Evolutionary conservation across 2,113 vertebrate species (phyloP), one percentile per base, ranked within the genome.

Genomic region (human): DNA sequence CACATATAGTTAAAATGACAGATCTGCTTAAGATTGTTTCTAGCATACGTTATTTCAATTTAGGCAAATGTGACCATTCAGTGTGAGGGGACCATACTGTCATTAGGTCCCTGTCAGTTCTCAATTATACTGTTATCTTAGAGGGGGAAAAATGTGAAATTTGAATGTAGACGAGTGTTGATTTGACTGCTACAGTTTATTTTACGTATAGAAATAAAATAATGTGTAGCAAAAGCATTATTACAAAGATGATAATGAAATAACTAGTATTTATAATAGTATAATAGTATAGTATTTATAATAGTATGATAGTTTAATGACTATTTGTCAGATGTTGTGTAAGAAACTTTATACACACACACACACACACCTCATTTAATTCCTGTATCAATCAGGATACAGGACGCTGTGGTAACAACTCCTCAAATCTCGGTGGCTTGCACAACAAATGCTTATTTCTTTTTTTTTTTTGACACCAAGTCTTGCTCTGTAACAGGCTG

Each of bases 121-220:
- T 82, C 79, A 35, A 38, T 76, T 59, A 92, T 7, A 91, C 38
- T 94, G 20, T 16, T 87, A 35, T 73, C 86, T 92, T 73, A 38
- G 45, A 80, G 89, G 38, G 70, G 66, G 30, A 6, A 64, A 86
- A 82, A 70, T 57, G 66, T 88, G 43, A 93, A 79, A 75, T 80
- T 40, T 88, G n/a, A 94, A 57, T n/a, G 13, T 92, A 43, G 17
- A 94, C 7, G 45, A 68, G 22, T 59, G 30, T 96, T 91, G 35
- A 50, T 52, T 72, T 92, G 57, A 84, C 45, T 43, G 55, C 9
- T 87, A 68, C 32, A 43, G 11, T 64, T 96, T 73, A 97, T 75
- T 93, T 90, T 55, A 87, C 84, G 76, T 52, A 48, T 18, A 93
- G 66, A 94, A 88, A 95, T 92, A 87, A 95, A 93, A 95, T 80